These are phyloP conservation scores for Nemotelus nigrinus DNA, from an alignment of 2,888 invertebrate species.

Conservation along the genomic window DNA sequence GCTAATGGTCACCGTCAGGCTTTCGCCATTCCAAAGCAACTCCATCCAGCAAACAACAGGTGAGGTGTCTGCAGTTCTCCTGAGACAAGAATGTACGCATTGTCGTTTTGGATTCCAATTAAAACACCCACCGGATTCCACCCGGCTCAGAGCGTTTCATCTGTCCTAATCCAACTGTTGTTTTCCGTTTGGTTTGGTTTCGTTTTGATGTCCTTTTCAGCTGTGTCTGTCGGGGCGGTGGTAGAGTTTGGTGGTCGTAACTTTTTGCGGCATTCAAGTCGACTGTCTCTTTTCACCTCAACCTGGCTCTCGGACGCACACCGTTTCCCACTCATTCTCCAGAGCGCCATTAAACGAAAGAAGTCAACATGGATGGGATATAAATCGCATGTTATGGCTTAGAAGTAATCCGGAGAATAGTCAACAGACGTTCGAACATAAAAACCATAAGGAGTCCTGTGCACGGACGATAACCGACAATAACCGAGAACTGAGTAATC, in stretches of 20 bases:
- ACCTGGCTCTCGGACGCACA: slow-evolving; percentile 4
- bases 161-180: slow-evolving; percentile 15
- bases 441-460: slow-evolving; percentile 38
- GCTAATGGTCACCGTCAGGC: no score
- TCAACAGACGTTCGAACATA: slow-evolving; percentile 39
- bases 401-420: slow-evolving; percentile 45
- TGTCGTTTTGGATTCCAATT: slow-evolving; percentile 9
- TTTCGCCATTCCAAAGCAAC: no score
- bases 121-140: slow-evolving; percentile 21
- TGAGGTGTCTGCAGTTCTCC: background rate
- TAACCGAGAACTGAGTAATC: slow-evolving; percentile 36
- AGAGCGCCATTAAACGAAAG: slow-evolving; percentile 31
- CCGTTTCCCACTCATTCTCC: background rate
- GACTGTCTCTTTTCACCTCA: background rate
- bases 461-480: slow-evolving; percentile 23
- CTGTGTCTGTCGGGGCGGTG: background rate
- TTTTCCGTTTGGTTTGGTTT: background rate
- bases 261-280: background rate
- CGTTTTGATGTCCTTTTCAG: background rate
- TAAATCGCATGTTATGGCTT: slow-evolving; percentile 47
- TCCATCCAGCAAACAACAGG: no score
- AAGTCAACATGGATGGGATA: slow-evolving; percentile 43
- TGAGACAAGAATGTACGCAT: background rate
- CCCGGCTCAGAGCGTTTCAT: slow-evolving; percentile 13
- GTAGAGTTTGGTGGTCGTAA: background rate